Evolutionary conservation across 2,113 vertebrate species (phyloP).

Genomic region (Periophthalmus modestus): DNA sequence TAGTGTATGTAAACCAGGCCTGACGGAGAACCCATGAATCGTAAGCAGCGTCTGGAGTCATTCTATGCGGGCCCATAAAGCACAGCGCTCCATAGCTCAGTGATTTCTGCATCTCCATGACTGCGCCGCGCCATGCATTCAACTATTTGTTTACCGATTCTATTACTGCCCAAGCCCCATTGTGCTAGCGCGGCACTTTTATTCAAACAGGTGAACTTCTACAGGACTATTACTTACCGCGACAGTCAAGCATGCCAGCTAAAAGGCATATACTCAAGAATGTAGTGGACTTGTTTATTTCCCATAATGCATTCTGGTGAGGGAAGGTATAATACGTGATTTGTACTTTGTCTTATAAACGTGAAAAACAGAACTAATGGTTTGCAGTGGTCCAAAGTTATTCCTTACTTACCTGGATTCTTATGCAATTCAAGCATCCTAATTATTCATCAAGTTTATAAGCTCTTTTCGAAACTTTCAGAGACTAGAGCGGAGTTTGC

Average conservation of each 20-base stretch:
- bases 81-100: constrained; percentile 8
- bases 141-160: constrained; percentile 15
- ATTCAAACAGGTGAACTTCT: constrained; percentile 5
- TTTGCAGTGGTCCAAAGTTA: too few relatives aligned
- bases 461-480: too few relatives aligned
- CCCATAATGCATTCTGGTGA: not conserved
- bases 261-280: constrained; percentile 1
- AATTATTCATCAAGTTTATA: too few relatives aligned
- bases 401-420: too few relatives aligned
- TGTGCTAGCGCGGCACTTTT: constrained; percentile 3
- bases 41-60: not conserved
- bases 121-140: constrained; percentile 1
- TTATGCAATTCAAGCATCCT: too few relatives aligned
- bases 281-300: not conserved
- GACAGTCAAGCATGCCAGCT: not conserved
- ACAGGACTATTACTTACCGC: constrained; percentile 4
- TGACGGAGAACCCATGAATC: constrained; percentile 1
- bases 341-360: too few relatives aligned
- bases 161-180: not conserved
- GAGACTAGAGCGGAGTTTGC: too few relatives aligned
- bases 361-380: too few relatives aligned
- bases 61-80: constrained; percentile 11
- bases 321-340: not conserved
- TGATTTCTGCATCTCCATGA: constrained; percentile 7
- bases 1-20: constrained; percentile 4